A percentile compares a stretch with the other conserved stretches of the same genome.
phyloP scores from a whole-genome alignment of 2,797 vertebrate species.

The Gymnothorax javanicus region DNA sequence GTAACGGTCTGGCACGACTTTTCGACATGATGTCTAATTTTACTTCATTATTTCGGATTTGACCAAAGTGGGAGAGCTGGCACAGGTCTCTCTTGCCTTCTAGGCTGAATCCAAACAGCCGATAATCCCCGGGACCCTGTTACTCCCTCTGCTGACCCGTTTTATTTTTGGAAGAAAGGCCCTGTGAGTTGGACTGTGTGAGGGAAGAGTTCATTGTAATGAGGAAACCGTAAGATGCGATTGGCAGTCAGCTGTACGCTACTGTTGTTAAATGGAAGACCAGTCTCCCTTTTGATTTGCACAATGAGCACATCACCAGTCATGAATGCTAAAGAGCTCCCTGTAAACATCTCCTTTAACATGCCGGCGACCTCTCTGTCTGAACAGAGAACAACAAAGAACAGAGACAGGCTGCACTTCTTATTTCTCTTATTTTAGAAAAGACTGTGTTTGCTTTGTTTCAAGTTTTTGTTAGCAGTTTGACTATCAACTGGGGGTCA shows the following conservation, averaged over 20 bases:
- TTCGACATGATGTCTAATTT: not conserved
- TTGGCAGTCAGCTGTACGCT: constrained; percentile 7
- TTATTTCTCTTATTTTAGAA: not conserved
- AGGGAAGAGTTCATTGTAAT: not conserved
- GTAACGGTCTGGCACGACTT: not conserved
- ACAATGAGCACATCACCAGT: not conserved
- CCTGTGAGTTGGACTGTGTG: not conserved
- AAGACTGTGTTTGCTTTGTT: not conserved
- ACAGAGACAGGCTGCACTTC: not conserved
- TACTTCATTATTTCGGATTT: not conserved
- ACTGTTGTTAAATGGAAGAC: constrained; percentile 23
- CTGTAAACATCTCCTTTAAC: not conserved
- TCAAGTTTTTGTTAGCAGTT: not conserved
- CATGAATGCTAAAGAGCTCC: constrained; percentile 23
- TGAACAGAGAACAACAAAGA: not conserved
- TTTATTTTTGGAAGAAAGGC: not conserved
- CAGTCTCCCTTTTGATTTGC: not conserved
- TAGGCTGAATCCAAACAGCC: not conserved
- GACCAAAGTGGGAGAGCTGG: not conserved
- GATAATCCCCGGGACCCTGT: not conserved
- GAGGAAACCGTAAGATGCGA: not conserved
- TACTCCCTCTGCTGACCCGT: not conserved
- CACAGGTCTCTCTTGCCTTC: not conserved
- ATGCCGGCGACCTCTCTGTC: not conserved
- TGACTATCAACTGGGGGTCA: not conserved